A percentile compares a stretch with the other conserved stretches of the same genome.
phyloP scores from a whole-genome alignment of 2,888 invertebrate species.

The Tetragonula carbonaria region DNA sequence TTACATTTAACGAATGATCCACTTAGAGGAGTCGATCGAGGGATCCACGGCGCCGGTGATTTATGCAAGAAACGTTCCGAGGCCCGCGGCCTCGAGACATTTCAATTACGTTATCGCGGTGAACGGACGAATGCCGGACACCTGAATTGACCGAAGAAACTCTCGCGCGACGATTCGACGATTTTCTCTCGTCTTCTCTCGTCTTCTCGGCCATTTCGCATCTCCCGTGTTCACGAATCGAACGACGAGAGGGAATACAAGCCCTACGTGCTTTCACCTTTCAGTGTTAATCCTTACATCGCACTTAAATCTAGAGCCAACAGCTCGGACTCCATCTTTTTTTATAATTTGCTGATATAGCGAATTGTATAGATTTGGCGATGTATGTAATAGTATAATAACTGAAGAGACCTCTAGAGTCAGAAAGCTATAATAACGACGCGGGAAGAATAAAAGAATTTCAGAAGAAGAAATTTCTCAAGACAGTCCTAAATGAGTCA shows the following conservation, averaged over 20 bases:
- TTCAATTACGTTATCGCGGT: constrained; percentile 57
- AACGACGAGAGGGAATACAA: too few species aligned
- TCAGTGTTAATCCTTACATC: too few species aligned
- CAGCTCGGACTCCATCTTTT: not conserved
- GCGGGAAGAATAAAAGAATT: too few species aligned
- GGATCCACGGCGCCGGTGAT: constrained; percentile 16
- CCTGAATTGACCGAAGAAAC: constrained; percentile 15
- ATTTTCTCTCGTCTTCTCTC: not conserved
- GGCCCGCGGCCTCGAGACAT: constrained; percentile 44
- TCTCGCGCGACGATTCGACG: not conserved
- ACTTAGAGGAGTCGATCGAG: constrained; percentile 38
- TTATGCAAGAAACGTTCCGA: constrained; percentile 40
- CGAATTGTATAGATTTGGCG: too few species aligned
- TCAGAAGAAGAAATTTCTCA: too few species aligned
- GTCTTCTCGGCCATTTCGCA: not conserved
- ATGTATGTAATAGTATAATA: too few species aligned
- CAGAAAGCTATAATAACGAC: too few species aligned
- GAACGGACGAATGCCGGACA: constrained; percentile 4
- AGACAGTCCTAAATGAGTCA: too few species aligned
- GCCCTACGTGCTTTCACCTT: not conserved
- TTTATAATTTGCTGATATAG: too few species aligned
- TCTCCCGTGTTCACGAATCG: too few species aligned
- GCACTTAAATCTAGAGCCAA: not conserved
- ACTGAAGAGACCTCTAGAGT: too few species aligned
- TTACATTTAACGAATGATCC: constrained; percentile 56